Evolutionary conservation across 2,113 vertebrate genomes (phyloP).

Genomic region (Vanacampus margaritifer): DNA sequence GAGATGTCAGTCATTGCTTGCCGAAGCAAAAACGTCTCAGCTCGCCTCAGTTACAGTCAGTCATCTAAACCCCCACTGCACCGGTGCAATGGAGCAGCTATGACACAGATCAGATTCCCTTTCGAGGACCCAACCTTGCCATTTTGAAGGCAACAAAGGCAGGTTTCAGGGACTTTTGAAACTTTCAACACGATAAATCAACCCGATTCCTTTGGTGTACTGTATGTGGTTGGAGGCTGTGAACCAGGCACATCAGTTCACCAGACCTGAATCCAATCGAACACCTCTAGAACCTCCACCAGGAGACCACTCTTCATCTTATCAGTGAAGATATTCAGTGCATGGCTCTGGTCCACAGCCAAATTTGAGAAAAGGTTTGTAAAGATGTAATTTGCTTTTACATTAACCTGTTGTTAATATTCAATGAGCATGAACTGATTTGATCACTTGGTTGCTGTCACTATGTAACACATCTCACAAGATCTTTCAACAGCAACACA

Average conservation of each 20-base stretch:
- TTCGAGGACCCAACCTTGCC: neutral
- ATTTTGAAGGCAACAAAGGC: too few species aligned
- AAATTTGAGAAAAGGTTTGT: too few species aligned
- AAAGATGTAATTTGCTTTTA: neutral
- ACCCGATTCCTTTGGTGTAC: neutral
- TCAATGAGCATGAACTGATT: neutral
- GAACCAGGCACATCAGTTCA: neutral
- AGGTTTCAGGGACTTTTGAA: too few species aligned
- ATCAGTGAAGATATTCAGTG: too few species aligned
- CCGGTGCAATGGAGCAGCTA: neutral
- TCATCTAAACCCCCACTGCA: neutral
- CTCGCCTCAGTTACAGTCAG: neutral
- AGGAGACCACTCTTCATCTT: neutral
- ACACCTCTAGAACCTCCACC: neutral
- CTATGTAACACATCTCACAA: neutral
- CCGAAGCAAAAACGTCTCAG: conserved; percentile 7
- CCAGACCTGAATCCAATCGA: neutral
- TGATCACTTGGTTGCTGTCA: neutral
- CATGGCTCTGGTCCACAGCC: too few species aligned
- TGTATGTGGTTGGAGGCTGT: neutral
- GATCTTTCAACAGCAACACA: neutral
- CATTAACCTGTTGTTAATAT: neutral
- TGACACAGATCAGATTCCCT: neutral
- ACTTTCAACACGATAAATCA: too few species aligned
- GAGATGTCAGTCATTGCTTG: conserved; percentile 44